Percentiles rank a stretch among this genome's conserved stretches.
Evolutionary conservation across 2,888 invertebrate species (phyloP).

Genomic region (Melanostoma mellinum): DNA sequence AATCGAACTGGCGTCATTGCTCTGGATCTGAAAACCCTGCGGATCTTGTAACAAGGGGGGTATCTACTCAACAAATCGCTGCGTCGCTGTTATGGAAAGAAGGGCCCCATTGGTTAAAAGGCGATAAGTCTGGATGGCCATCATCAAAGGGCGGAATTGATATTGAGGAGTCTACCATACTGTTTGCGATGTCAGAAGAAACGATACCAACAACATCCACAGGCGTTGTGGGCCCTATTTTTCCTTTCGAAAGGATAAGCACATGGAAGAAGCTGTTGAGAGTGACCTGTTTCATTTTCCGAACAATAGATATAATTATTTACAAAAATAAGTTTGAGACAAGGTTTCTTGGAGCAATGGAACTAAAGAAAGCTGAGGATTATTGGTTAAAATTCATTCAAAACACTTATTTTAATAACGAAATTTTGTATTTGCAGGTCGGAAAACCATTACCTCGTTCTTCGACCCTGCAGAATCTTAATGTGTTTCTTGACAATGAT

Average conservation of each 20-base stretch:
- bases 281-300: too few species aligned
- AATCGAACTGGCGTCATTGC: conserved; percentile 31
- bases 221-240: neutral
- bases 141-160: neutral
- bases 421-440: conserved; percentile 4
- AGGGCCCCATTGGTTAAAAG: conserved; percentile 19
- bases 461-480: conserved; percentile 5
- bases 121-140: conserved; percentile 14
- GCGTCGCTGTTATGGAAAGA: conserved; percentile 4
- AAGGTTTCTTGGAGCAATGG: conserved; percentile 11
- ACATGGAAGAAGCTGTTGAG: too few species aligned
- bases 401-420: conserved; percentile 15
- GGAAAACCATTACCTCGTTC: conserved; percentile 11
- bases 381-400: conserved; percentile 32
- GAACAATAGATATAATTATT: too few species aligned
- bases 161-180: conserved; percentile 2
- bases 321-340: too few species aligned
- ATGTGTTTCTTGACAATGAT: conserved; percentile 4
- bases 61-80: conserved; percentile 22
- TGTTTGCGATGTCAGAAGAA: conserved; percentile 1
- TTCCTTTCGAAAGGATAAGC: too few species aligned
- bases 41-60: conserved; percentile 19
- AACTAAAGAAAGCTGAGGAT: conserved; percentile 25
- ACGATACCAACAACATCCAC: neutral
- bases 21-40: conserved; percentile 27